Percentiles rank a stretch among this genome's conserved stretches.
Conservation (phyloP, 2,888 invertebrate genomes). For the Bellardia bayeri region DNA sequence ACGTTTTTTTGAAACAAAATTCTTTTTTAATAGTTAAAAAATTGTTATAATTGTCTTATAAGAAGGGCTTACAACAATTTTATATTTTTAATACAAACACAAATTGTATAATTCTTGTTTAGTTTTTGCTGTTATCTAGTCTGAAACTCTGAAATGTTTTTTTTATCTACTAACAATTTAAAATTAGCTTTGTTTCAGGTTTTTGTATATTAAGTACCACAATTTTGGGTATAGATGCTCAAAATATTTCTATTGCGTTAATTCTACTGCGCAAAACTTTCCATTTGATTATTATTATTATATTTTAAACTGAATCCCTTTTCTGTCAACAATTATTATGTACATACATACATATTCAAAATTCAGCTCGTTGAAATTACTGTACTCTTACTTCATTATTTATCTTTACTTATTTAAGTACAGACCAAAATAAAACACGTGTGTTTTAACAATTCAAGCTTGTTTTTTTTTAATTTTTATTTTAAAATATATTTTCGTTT, state of each 20-base stretch:
- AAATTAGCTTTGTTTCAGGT: too few species aligned
- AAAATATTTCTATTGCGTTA: background rate
- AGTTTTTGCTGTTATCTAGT: too few species aligned
- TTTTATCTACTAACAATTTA: too few species aligned
- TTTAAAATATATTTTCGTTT: slow-evolving; percentile 30
- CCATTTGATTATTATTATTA: background rate
- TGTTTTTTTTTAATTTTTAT: slow-evolving; percentile 41
- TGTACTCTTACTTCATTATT: slow-evolving; percentile 28
- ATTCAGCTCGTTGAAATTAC: slow-evolving; percentile 24
- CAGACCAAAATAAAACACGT: slow-evolving; percentile 50
- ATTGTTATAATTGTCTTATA: too few species aligned
- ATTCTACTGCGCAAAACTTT: background rate
- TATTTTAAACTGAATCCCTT: background rate
- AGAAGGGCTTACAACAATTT: too few species aligned
- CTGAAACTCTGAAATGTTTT: too few species aligned
- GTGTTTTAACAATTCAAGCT: slow-evolving; percentile 40
- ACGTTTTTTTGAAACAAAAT: too few species aligned
- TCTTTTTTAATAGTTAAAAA: too few species aligned
- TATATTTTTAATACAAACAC: too few species aligned
- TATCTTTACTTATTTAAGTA: slow-evolving; percentile 7
- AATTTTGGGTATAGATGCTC: too few species aligned
- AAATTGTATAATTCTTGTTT: too few species aligned
- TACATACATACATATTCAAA: slow-evolving; percentile 3
- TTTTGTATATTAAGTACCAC: too few species aligned
- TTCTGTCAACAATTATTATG: slow-evolving; percentile 4